These are phyloP conservation scores for Plebejus argus DNA, from an alignment of 2,888 invertebrate genomes.

Conservation along the genomic window DNA sequence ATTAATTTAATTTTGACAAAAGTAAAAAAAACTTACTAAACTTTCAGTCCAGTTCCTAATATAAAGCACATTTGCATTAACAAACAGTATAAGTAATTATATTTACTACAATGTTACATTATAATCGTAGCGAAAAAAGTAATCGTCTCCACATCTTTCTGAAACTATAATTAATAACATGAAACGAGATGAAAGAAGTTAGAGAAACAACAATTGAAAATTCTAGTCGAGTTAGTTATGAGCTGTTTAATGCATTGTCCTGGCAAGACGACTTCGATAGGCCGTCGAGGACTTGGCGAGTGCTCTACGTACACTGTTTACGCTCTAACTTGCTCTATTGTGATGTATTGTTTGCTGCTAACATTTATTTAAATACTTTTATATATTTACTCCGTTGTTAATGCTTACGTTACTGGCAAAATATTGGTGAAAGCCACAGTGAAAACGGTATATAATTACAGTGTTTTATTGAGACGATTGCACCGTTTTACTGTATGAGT, in stretches of 20 bases:
- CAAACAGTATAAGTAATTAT: neutral
- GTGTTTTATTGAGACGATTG: neutral
- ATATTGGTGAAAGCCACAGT: too few relatives aligned
- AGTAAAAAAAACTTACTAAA: neutral
- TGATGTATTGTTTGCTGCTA: slow-evolving; percentile 11
- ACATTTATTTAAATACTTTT: slow-evolving; percentile 5
- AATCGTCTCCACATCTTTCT: slow-evolving; percentile 41
- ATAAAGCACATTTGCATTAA: neutral
- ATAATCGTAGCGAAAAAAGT: neutral
- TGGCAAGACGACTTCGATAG: slow-evolving; percentile 39
- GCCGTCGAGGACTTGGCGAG: slow-evolving; percentile 33
- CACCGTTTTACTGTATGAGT: too few relatives aligned
- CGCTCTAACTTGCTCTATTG: slow-evolving; percentile 5
- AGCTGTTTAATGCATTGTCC: slow-evolving; percentile 37
- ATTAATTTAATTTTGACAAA: neutral
- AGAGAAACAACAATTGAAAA: slow-evolving; percentile 43
- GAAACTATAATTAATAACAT: slow-evolving; percentile 44
- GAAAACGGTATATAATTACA: neutral
- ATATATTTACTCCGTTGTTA: neutral
- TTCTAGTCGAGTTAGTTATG: slow-evolving; percentile 41
- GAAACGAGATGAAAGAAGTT: slow-evolving; percentile 43
- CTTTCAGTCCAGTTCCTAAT: too few relatives aligned
- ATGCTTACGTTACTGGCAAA: neutral
- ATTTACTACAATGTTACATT: neutral
- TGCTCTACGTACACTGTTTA: slow-evolving; percentile 10